Evolutionary conservation across 2,113 vertebrate species (phyloP).

Genomic region (Plecotus auritus): DNA sequence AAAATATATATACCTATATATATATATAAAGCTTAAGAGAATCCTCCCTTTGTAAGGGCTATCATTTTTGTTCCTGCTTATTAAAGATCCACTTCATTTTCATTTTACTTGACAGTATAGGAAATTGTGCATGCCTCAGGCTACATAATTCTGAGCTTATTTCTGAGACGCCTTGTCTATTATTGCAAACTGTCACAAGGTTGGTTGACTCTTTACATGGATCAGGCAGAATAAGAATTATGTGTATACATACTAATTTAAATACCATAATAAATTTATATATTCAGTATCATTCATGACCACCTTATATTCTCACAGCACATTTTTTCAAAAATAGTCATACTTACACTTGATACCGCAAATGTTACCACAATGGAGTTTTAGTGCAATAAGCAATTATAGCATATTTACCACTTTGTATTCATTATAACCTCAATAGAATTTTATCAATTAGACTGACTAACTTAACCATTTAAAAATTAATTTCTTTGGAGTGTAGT

Average conservation of each 20-base stretch:
- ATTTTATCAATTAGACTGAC: neutral
- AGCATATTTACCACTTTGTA: neutral
- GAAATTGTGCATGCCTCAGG: constrained; percentile 79
- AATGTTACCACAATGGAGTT: neutral
- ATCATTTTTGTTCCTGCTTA: constrained; percentile 82
- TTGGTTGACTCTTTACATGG: constrained; percentile 74
- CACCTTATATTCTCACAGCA: constrained; percentile 15
- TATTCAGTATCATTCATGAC: constrained; percentile 67
- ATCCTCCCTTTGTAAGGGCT: constrained; percentile 69
- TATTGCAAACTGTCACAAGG: constrained; percentile 80
- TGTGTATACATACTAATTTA: constrained; percentile 74
- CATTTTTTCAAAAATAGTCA: constrained; percentile 62
- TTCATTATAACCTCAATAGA: neutral
- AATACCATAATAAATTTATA: constrained; percentile 70
- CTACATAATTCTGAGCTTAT: constrained; percentile 77
- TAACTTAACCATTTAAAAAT: constrained; percentile 2
- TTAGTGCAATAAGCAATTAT: neutral
- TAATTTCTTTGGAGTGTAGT: neutral
- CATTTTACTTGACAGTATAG: constrained; percentile 78
- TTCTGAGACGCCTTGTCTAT: constrained; percentile 75
- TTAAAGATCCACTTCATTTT: constrained; percentile 81
- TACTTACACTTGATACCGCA: constrained; percentile 61
- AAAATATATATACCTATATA: neutral
- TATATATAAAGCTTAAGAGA: constrained; percentile 58
- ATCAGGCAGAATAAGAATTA: constrained; percentile 73